Evolutionary conservation across 2,797 vertebrate genomes (phyloP), one percentile per base, ranked within the genome.

Genomic region (Paedocypris micromegethes): DNA sequence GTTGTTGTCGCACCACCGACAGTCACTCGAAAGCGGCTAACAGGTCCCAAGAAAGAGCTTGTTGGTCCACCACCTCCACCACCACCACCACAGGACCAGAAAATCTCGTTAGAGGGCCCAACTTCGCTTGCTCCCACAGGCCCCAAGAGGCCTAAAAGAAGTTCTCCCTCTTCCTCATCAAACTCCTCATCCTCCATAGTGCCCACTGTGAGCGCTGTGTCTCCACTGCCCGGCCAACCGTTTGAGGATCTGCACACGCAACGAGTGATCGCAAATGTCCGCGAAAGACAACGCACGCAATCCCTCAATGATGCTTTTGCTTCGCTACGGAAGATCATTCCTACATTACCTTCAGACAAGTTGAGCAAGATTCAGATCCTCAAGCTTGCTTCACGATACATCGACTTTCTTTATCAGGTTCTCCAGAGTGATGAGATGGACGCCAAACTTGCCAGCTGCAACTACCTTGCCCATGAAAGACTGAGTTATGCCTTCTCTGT

Each of bases 351-450:
- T 6, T 95, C 93, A 0, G 94, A 96, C 86, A 96, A 96, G 82
- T 90, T 96, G 38, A 96, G 94, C 88, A 96, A 96, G 86, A 96
- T 96, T 81, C 94, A 96, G 81, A 96, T 93, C 43, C 91, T 96
- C 4, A 95, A 95, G 67, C 23, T 96, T 85, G 94, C 94, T 0
- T 92, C 94, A 0, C 91, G 93, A 8, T 96, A 95, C 88, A 95
- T 96, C 43, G 93, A 96, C 82, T 96, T 96, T 83, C 83, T 96
- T 49, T 94, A 92, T 85, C 93, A 93, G 85, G 93, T 95, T 50
- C 90, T 96, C 77, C 91, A 94, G 85, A 94, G 89, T 2, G 92
- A 95, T 9, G 88, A 93, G 84, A 89, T 91, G 86, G 93, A 94
- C 73, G 81, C 86, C 66, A 94, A 93, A 82, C 80, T 91, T 66